phyloP scores from a whole-genome alignment of 2,797 vertebrate species.

The Cheirogaleus major region DNA sequence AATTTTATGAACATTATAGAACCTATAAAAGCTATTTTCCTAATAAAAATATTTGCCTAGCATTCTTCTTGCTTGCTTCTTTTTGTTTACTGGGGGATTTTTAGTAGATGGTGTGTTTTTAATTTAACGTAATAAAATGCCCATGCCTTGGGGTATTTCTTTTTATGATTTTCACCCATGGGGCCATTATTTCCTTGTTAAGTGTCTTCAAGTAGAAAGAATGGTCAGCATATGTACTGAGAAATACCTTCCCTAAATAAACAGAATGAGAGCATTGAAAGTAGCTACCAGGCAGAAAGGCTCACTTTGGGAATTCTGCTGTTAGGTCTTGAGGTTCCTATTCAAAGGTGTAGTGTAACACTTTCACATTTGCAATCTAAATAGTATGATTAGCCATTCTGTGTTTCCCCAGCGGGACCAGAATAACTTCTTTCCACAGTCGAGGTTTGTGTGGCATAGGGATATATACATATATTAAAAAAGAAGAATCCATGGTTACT shows the following conservation, averaged over 20 bases:
- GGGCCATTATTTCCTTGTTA: conserved; percentile 66
- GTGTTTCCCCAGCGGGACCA: background rate
- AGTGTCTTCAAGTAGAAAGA: conserved; percentile 49
- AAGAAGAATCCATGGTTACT: background rate
- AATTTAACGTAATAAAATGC: conserved; percentile 70
- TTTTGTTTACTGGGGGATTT: conserved; percentile 53
- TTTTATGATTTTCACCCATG: conserved; percentile 57
- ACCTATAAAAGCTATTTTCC: conserved; percentile 50
- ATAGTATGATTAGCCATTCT: background rate
- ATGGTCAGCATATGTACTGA: conserved; percentile 35
- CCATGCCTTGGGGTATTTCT: conserved; percentile 49
- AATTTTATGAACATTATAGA: conserved; percentile 49
- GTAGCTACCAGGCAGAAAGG: background rate
- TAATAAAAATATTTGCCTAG: conserved; percentile 67
- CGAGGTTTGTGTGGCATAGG: background rate
- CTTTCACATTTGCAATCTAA: background rate
- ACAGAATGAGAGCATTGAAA: background rate
- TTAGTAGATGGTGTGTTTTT: conserved; percentile 57
- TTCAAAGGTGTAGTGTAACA: background rate
- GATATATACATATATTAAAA: background rate
- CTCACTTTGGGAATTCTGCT: conserved; percentile 3
- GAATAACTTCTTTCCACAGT: background rate
- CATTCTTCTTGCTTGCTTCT: conserved; percentile 11
- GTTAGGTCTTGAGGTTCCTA: background rate
- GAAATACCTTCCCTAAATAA: conserved; percentile 7